Base-by-base conservation (phyloP, 2,113 vertebrate species). In the Atrichornis clamosus region DNA sequence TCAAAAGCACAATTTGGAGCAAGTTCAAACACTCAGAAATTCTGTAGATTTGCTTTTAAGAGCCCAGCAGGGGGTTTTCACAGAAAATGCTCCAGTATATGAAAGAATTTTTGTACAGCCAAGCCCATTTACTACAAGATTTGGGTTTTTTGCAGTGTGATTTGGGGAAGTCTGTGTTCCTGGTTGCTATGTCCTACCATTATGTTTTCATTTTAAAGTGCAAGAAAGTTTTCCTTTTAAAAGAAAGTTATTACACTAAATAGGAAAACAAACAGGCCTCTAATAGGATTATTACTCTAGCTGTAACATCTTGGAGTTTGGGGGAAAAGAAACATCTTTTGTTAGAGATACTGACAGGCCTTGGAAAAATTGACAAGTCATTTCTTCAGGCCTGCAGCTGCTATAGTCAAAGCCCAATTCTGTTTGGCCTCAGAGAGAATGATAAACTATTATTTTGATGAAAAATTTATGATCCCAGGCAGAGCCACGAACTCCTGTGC, bases 21-120 rank as follows among this genome's bases (percentile, higher is more conserved):
- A 91, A 96, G 86, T 92, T 95, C 94, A 97, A 97, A 94, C 87
- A 96, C 83, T 96, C 90, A 84, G 83, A 96, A 97, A 96, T 94
- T 97, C 79, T 91, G 82, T 88, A 96, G 96, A 96, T 92, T 93
- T 95, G 49, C 78, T 95, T 97, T 96, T 93, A 95, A 97, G 93
- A 84, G 74, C 78, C 84, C 96, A 96, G 90, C 56, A 93, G 95
- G 92, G 96, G 56, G 27, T 33, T 90, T 91, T 84, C 52, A 80
- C 24, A 30, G 70, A 92, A 84, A 93, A 39, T 0, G 0, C 56
- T 76, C 47, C 32, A 80, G 30, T 52, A 83, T 59, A 86, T 88
- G 70, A 82, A 86, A 62, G 70, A 91, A 90, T 73, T 79, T 87
- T 37, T 93, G 63, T 96, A 77, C 58, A 82, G 74, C 46, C 84